Base-by-base conservation (phyloP, 2,888 invertebrate genomes). In the Neria commutata region DNA sequence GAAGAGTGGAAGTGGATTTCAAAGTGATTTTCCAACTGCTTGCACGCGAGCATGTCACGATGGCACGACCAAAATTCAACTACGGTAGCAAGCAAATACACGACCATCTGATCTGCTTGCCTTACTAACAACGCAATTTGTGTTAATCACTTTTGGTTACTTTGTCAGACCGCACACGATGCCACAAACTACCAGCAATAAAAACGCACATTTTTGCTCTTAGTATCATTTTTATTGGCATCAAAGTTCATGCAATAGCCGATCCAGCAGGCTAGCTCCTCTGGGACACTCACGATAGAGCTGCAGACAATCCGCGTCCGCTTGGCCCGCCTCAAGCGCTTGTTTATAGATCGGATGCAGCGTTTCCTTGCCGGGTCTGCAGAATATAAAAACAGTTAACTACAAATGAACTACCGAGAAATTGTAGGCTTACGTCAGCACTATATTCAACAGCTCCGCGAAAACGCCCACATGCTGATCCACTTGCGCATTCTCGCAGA, bases 231-330 rank as follows among this genome's bases (percentile, higher is more conserved):
- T n/a, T n/a, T n/a, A n/a, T n/a, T n/a, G n/a, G n/a, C n/a, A n/a
- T 29, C 33, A 40, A 33, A 17, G 16, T 24, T 63, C 29, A 48
- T 75, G 54, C 59, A 77, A 56, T 56, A 69, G 67, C 17, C 62
- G 68, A 71, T 90, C 89, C 70, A 91, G 80, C 37, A 90, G 73
- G 10, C 88, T 88, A 60, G 84, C 81, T 11, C 86, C 88, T 58
- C 83, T 79, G 3, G 86, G 86, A 69, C 90, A 90, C 1, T 81
- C 80, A 10, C 80, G 76, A 75, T 87, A 90, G 19, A 87, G 78
- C 26, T 81, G 82, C 3, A 83, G 74, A 70, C 90, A 90, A 77
- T 88, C 84, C 0, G 49, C 60, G 1, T 67, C 70, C n/a, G 56
- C 29, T 51, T 51, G 61, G 1, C 72, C 72, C 21, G 70, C 62